Percentiles rank a stretch among this genome's conserved stretches.
Conservation (phyloP, 35 echinoderm and acorn worm genomes). For the Ophiothrix spiculata region DNA sequence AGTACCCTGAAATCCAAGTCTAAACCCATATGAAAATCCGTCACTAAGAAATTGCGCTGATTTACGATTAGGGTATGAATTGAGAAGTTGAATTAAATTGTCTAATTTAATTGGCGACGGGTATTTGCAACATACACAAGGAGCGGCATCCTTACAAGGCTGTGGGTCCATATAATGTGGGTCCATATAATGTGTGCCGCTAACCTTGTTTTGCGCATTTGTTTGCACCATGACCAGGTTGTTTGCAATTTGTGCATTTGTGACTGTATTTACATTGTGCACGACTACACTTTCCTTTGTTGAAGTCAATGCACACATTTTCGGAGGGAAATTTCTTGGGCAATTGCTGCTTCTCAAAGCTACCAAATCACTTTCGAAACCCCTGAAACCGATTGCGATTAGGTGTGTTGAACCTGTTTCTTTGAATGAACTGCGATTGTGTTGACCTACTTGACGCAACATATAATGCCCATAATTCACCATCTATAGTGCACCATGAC, state of each 20-base stretch:
- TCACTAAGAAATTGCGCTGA: neutral
- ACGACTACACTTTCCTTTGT: neutral
- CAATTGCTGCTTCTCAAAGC: no score
- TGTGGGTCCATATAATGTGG: neutral
- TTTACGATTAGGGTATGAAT: neutral
- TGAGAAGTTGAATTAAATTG: neutral
- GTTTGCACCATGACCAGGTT: neutral
- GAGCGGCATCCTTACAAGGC: neutral
- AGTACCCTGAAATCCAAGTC: neutral
- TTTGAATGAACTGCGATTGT: no score
- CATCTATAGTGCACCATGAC: conserved; percentile 11
- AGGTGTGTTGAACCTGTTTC: no score
- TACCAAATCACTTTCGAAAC: no score
- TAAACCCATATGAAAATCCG: neutral
- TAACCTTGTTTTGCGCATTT: neutral
- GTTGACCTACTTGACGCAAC: no score
- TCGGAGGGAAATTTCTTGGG: no score
- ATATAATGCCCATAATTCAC: conserved; percentile 37
- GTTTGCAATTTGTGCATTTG: neutral
- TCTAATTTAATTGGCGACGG: neutral
- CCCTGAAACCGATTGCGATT: no score
- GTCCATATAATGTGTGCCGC: neutral
- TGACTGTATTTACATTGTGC: neutral
- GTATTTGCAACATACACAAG: neutral
- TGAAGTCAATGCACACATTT: neutral